Base-by-base conservation (phyloP, 1,140 invertebrate species). In the Nasonia longicornis region DNA sequence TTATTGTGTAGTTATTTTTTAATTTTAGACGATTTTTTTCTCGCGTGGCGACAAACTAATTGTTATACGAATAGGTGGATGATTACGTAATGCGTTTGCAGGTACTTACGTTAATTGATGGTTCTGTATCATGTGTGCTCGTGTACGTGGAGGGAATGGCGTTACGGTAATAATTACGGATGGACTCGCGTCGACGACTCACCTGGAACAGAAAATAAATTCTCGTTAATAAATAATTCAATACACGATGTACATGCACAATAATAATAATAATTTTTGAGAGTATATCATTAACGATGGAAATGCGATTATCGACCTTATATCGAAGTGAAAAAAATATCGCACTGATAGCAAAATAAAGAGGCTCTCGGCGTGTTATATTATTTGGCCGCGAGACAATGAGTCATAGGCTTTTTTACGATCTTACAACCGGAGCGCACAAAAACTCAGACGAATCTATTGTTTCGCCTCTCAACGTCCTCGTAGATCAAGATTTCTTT, bases 131-230 rank as follows among this genome's bases (percentile, higher is more conserved):
- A n/a, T 29, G 26, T 67, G 26, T 67, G 26, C 69, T 35, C 35
- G 35, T 29, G 26, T 20, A 71, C 20, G 31, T 42, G 35, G 1
- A 10, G 16, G 29, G 26, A 29, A 64, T 16, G 67, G 22, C 4
- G 12, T 42, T 38, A 42, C 35, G 12, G 20, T 67, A 67, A 58
- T 67, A 16, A 11, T 31, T 16, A 71, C 14, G 1, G 42, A 71
- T n/a, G 20, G 35, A n/a, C 20, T 71, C 3, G 38, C 38, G 38
- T 3, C 11, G 38, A 48, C 71, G n/a, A 75, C 73, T 75, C 73
- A 75, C 73, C 73, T 75, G 29, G 7, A 75, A 75, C n/a, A 75
- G 29, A 75, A 58, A 75, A 52, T 52, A 29, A 26, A 73, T 73
- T 73, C 20, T 26, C 20, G 31, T 48, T 22, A 73, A 73, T 48